Base-by-base conservation (phyloP, 2,113 vertebrate species). In the Protomyctophum bolini region DNA sequence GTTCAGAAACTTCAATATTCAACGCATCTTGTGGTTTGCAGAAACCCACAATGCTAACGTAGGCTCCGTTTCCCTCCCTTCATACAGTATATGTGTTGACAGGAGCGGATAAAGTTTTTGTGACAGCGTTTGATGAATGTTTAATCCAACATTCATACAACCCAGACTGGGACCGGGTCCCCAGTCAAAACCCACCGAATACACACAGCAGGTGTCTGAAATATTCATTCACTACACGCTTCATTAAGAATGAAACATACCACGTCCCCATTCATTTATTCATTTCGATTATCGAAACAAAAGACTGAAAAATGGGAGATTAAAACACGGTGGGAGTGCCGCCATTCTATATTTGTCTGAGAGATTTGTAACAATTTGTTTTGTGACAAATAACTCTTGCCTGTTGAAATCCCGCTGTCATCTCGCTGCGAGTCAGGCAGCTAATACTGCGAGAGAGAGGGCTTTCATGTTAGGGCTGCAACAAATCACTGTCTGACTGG, bases 291-390 rank as follows among this genome's bases (percentile, higher is more conserved):
- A 93, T 92, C 60, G 91, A 89, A 91, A 92, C 92, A 93, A 92
- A 92, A 92, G 91, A 90, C 88, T 83, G 87, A 90, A 92, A 93
- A 86, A 80, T 76, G 74, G 57, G 76, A 76, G 83, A 91, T 89
- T 91, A 88, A 92, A 91, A 91, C 91, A 89, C 82, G 79, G 87
- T 75, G 72, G 83, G 33, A 41, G 86, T 59, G 47, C 21, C 63
- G 80, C 80, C 82, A 84, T 91, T 89, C 88, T 79, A 70, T 87
- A 83, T 92, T 92, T 94, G 92, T 92, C 88, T 76, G 62, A n/a
- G 84, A 90, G 84, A 90, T 94, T 94, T 94, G 92, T 94, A 93
- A 84, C 91, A 62, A 90, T 93, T 94, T 93, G 91, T 93, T 92
- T 92, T 87, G 87, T 91, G 90, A 92, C 87, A 91, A 90, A 90